These are phyloP conservation scores for Tragelaphus imberbis DNA, from an alignment of 2,113 vertebrate species.

Conservation along the genomic window DNA sequence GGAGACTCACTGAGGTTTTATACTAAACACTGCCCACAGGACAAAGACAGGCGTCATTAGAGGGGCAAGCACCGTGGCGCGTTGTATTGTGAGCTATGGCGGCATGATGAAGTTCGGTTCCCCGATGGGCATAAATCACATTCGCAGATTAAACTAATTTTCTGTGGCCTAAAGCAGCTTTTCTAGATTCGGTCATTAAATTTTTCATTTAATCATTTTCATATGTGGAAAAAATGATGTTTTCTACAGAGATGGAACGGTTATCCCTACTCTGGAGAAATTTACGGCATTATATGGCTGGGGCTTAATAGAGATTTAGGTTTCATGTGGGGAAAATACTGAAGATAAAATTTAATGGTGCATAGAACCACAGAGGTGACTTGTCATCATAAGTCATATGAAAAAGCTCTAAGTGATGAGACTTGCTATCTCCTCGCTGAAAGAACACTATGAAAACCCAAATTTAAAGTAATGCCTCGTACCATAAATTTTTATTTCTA, in stretches of 20 bases:
- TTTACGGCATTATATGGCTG: conserved; percentile 57
- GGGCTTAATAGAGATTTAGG: conserved; percentile 64
- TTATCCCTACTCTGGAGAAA: conserved; percentile 66
- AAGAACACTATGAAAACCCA: conserved; percentile 10
- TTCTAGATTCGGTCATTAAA: conserved; percentile 74
- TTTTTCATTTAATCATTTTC: conserved; percentile 78
- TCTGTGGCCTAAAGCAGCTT: conserved; percentile 76
- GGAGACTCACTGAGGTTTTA: not conserved
- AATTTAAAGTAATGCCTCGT: not conserved
- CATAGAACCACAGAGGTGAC: conserved; percentile 62
- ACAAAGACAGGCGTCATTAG: conserved; percentile 42
- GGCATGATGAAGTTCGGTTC: conserved; percentile 50
- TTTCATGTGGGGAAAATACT: conserved; percentile 50
- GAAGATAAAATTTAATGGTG: conserved; percentile 68
- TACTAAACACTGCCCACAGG: not conserved
- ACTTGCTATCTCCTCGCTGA: conserved; percentile 33
- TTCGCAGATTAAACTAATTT: conserved; percentile 80
- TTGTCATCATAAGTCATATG: conserved; percentile 48
- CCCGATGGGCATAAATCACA: conserved; percentile 66
- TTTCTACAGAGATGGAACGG: conserved; percentile 70
- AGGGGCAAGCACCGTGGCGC: not conserved
- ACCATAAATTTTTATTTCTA: conserved; percentile 29
- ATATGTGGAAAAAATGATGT: conserved; percentile 71
- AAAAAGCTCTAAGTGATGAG: conserved; percentile 54
- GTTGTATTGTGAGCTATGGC: conserved; percentile 30